Conservation (phyloP, 2,797 vertebrate species). For the Urosaurus nigricauda region DNA sequence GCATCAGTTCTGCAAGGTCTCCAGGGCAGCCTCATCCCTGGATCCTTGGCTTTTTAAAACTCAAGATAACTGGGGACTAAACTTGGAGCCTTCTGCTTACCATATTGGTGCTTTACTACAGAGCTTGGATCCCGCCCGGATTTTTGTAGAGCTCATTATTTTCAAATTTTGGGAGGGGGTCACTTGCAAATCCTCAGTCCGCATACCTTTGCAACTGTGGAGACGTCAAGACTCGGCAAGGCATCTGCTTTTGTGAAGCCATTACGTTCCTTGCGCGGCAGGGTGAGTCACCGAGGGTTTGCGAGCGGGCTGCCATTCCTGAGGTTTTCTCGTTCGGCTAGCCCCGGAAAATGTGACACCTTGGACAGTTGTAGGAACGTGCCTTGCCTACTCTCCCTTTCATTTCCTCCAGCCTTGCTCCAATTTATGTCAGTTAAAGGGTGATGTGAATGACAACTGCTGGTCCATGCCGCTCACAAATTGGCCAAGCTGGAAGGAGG, state of each 20-base stretch:
- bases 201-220: not conserved
- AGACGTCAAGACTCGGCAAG: not conserved
- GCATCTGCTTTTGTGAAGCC: not conserved
- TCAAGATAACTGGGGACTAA: not conserved
- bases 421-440: slow-evolving; percentile 64
- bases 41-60: not conserved
- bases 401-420: slow-evolving; percentile 28
- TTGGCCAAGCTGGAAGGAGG: slow-evolving; percentile 58
- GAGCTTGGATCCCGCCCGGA: not conserved
- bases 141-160: not conserved
- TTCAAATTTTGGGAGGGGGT: not conserved
- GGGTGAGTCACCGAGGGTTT: not conserved
- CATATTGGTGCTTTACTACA: not conserved
- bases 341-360: not conserved
- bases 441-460: slow-evolving; percentile 63
- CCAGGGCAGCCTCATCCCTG: not conserved
- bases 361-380: slow-evolving; percentile 26
- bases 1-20: too few relatives aligned
- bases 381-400: slow-evolving; percentile 46
- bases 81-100: not conserved
- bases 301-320: not conserved
- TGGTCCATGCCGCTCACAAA: slow-evolving; percentile 56
- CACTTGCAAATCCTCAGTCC: not conserved
- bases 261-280: not conserved
- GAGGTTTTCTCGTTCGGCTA: not conserved